phyloP scores from a whole-genome alignment of 1,140 invertebrate species.

The Ceratina calcarata region DNA sequence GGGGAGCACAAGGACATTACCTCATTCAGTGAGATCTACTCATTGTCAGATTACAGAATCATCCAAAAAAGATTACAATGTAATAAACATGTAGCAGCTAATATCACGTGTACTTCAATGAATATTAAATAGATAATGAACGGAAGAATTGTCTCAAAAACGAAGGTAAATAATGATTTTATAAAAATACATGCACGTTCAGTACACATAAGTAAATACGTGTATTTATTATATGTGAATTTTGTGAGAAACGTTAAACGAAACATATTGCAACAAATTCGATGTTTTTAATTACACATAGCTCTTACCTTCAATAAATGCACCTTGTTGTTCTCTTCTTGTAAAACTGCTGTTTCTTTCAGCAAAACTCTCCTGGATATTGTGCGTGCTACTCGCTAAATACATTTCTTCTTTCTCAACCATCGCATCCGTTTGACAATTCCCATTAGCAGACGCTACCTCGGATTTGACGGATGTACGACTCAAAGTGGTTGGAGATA shows the following conservation, averaged over 20 bases:
- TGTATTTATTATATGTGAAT: too few species aligned
- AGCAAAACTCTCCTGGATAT: conserved; percentile 38
- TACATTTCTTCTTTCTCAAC: conserved; percentile 63
- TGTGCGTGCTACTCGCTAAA: conserved; percentile 1
- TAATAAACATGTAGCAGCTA: neutral
- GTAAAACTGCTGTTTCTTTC: conserved; percentile 38
- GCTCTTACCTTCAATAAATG: conserved; percentile 66
- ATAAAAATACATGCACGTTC: too few species aligned
- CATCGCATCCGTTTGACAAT: conserved; percentile 63
- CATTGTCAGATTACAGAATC: conserved; percentile 38
- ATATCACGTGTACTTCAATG: conserved; percentile 4
- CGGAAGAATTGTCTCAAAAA: neutral
- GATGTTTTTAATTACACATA: neutral
- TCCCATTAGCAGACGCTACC: conserved; percentile 69
- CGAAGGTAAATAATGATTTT: conserved; percentile 1
- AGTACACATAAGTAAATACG: too few species aligned
- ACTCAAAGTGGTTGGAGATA: conserved; percentile 73
- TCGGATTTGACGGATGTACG: conserved; percentile 74
- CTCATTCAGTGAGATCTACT: conserved; percentile 20
- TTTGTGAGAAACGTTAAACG: neutral
- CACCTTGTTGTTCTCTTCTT: conserved; percentile 55
- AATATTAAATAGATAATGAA: neutral
- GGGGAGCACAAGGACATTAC: conserved; percentile 55
- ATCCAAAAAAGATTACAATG: conserved; percentile 14
- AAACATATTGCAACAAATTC: neutral